Evolutionary conservation across 2,113 vertebrate genomes (phyloP), one percentile per base, ranked within the genome.

Genomic region (Eidolon helvum): DNA sequence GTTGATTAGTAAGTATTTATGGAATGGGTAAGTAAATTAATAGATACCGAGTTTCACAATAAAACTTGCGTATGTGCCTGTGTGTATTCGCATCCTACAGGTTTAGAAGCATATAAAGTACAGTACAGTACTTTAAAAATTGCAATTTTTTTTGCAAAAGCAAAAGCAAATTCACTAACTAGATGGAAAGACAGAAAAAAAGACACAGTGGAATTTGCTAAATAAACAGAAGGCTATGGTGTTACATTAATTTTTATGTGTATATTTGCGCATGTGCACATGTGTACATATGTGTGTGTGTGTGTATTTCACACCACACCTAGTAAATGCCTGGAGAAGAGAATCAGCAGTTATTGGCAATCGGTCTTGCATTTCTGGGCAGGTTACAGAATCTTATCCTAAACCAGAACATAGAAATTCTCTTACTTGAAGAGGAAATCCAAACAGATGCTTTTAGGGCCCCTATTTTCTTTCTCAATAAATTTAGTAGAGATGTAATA

Each of bases 401-500:
- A 82, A 50, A 63, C 10, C 7, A 72, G 80, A 40, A 66, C 35
- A 61, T 9, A n/a, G 40, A 61, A 83, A 71, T 6, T 61, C 26
- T n/a, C 35, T 66, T n/a, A 2, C 18, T 66, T 65, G 10, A 35
- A 57, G 48, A 83, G 38, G 38, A 84, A 77, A 35, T 82, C 33
- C 65, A 71, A 7, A 2, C 30, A 50, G 22, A 61, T 57, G 11
- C 22, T 94, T 85, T 40, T 21, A 50, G 90, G 82, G 4, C 22
- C 87, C 65, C 57, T 83, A 12, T 84, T 93, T 87, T 59, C 61
- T 95, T 96, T 95, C 45, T 3, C 69, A 43, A 16, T 33, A 78
- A 68, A 0, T 92, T 83, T 16, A 59, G 80, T 53, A 65, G 43
- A 59, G 55, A 26, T 79, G 75, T 28, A 28, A 59, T 26, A 33